Percentiles rank a stretch among this genome's conserved stretches.
phyloP scores from a whole-genome alignment of 2,797 vertebrate species.

The Coregonus sp. region DNA sequence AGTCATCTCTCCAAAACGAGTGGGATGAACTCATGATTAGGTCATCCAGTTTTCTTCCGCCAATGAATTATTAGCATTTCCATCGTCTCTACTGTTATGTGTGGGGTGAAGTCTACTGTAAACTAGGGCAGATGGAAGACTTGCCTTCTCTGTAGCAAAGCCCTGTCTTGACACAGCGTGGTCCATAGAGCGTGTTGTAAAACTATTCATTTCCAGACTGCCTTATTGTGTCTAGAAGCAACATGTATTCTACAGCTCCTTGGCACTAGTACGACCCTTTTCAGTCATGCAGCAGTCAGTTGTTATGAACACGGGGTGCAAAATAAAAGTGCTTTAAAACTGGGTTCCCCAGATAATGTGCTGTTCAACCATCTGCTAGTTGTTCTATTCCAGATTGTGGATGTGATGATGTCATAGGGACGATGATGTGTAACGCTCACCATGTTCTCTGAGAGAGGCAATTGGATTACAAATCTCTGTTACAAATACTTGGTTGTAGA shows the following conservation, averaged over 20 bases:
- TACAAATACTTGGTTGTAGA: conserved; percentile 41
- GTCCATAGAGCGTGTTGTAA: not conserved
- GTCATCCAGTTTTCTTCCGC: conserved; percentile 52
- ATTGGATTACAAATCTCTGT: conserved; percentile 34
- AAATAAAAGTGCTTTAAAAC: not conserved
- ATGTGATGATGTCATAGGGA: not conserved
- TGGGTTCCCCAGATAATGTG: not conserved
- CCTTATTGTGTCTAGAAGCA: no score
- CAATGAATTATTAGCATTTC: not conserved
- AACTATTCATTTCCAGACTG: not conserved
- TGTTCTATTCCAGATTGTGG: conserved; percentile 26
- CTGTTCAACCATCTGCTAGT: no score
- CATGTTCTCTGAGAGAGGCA: not conserved
- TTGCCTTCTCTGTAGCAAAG: not conserved
- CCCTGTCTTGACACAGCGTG: not conserved
- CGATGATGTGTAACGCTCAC: not conserved
- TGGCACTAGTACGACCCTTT: no score
- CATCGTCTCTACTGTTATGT: not conserved
- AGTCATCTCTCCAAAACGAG: not conserved
- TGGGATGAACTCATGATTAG: not conserved
- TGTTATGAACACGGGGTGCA: no score
- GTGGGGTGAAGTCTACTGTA: no score
- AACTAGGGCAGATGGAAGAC: not conserved
- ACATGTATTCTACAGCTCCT: no score
- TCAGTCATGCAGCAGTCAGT: no score